A percentile compares a stretch with the other conserved stretches of the same genome.
Evolutionary conservation across 2,888 invertebrate species (phyloP).

Genomic region (Dorcus parallelipipedus): DNA sequence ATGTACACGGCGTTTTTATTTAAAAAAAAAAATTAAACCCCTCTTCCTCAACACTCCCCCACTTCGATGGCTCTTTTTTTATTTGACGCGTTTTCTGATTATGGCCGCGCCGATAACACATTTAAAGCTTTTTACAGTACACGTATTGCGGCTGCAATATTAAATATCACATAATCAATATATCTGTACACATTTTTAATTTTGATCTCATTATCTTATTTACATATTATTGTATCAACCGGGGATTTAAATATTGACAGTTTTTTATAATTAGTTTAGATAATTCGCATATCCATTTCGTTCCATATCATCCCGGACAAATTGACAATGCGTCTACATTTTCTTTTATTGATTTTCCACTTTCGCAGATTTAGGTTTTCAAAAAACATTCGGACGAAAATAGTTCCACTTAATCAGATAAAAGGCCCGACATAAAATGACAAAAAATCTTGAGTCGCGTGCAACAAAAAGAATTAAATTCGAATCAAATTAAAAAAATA

Average conservation of each 20-base stretch:
- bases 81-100: neutral
- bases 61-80: constrained; percentile 1
- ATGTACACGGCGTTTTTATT: constrained; percentile 27
- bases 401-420: too few species aligned
- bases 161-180: constrained; percentile 31
- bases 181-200: constrained; percentile 28
- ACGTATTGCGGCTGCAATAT: constrained; percentile 34
- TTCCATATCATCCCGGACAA: too few species aligned
- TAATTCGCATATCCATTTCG: neutral
- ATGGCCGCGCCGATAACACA: constrained; percentile 7
- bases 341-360: too few species aligned
- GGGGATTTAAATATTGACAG: neutral
- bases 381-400: too few species aligned
- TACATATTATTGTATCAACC: constrained; percentile 16
- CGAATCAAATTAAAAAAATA: too few species aligned
- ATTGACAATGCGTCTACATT: too few species aligned
- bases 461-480: too few species aligned
- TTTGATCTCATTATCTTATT: constrained; percentile 28
- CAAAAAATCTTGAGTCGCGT: too few species aligned
- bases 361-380: too few species aligned
- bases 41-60: neutral
- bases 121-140: constrained; percentile 10
- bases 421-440: too few species aligned
- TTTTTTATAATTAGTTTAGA: neutral
- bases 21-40: constrained; percentile 28